A percentile compares a stretch with the other conserved stretches of the same genome.
Evolutionary conservation across 1,140 invertebrate genomes (phyloP).

Genomic region (Leptinotarsa defecta): DNA sequence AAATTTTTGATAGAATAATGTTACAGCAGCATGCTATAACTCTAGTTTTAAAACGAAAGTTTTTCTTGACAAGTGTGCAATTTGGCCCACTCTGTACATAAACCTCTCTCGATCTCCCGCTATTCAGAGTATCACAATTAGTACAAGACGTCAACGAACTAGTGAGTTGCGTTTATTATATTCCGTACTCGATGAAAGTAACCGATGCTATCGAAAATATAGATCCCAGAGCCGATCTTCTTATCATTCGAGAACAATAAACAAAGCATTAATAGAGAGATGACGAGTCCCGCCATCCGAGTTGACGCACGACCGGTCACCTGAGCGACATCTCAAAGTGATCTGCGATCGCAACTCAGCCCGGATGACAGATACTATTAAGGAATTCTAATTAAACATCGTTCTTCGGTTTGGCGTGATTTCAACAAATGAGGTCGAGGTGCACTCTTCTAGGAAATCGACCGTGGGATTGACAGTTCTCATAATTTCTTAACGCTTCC

Average conservation of each 20-base stretch:
- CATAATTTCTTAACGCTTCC: background rate
- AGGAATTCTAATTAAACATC: constrained; percentile 41
- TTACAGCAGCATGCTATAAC: no score
- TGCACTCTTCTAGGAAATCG: background rate
- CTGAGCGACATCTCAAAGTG: constrained; percentile 44
- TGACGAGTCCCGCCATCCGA: constrained; percentile 28
- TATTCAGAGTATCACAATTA: background rate
- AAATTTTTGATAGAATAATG: no score
- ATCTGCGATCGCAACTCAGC: constrained; percentile 27
- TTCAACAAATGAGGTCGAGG: constrained; percentile 10
- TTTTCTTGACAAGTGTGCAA: no score
- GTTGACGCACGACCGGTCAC: constrained; percentile 43
- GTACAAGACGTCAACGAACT: constrained; percentile 18
- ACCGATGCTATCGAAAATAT: constrained; percentile 29
- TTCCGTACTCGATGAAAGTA: constrained; percentile 25
- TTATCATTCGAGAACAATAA: constrained; percentile 38
- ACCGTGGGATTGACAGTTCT: constrained; percentile 5
- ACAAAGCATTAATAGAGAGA: constrained; percentile 39
- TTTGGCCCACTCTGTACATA: no score
- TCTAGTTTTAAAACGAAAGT: no score
- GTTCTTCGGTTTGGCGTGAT: constrained; percentile 19
- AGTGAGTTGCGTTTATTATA: background rate
- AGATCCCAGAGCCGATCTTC: background rate
- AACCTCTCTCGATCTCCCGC: background rate
- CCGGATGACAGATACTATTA: constrained; percentile 40